A percentile compares a stretch with the other conserved stretches of the same genome.
phyloP scores from a whole-genome alignment of 1,140 invertebrate genomes.

The Drosophila watanabei region DNA sequence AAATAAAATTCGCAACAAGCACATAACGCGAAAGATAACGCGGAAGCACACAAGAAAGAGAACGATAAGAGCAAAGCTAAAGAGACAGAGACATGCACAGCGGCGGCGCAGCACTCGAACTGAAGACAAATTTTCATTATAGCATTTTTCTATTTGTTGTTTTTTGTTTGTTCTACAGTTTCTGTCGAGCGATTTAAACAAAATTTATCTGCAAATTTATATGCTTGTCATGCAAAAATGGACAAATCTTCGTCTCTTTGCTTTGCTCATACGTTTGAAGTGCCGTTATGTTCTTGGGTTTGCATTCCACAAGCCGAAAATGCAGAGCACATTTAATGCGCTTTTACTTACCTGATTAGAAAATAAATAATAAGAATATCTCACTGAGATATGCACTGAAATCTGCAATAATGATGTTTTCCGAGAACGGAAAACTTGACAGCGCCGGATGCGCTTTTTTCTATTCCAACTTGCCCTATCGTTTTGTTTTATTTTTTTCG shows the following conservation, averaged over 20 bases:
- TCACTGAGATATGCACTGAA: background rate
- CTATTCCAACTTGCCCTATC: background rate
- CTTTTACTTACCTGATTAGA: background rate
- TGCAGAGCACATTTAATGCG: background rate
- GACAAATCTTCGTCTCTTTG: background rate
- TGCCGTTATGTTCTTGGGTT: background rate
- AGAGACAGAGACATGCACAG: background rate
- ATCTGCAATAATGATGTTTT: too few species aligned
- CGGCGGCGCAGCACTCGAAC: constrained; percentile 22
- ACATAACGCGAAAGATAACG: constrained; percentile 15
- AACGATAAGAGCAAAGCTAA: background rate
- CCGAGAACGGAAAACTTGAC: constrained; percentile 6
- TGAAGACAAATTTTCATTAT: background rate
- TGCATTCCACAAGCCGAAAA: background rate
- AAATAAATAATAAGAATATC: background rate
- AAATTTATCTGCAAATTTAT: background rate
- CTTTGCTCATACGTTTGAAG: background rate
- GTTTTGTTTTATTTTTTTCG: background rate
- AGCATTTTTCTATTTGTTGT: background rate
- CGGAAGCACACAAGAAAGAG: constrained; percentile 1
- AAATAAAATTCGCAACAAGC: constrained; percentile 5
- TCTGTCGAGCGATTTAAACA: background rate
- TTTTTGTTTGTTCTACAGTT: background rate
- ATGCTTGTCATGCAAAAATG: background rate
- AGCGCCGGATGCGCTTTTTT: constrained; percentile 3